Evolutionary conservation across 2,888 invertebrate species (phyloP), one percentile per base, ranked within the genome.

Genomic region (Pomacea canaliculata): DNA sequence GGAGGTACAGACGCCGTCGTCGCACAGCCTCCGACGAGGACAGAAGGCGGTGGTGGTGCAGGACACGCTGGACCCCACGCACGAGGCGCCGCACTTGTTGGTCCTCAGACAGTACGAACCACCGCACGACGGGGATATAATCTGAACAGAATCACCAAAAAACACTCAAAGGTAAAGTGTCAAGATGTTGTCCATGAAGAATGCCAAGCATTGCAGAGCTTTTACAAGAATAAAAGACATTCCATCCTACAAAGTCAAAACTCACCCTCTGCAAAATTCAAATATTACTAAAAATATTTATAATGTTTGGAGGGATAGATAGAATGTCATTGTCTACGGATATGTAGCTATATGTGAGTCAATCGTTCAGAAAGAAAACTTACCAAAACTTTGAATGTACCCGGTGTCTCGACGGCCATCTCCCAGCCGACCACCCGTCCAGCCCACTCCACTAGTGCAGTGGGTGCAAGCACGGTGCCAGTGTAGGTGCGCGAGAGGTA

Each of bases 351-450:
- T 3, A 37, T 37, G 5, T 37, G 4, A 37, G 37, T 37, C 4
- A 37, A 0, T 37, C 37, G 37, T 37, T 37, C 37, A 37, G 37
- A 37, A 37, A 37, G 37, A 5, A 37, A 37, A 80, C 84, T 79
- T 74, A 86, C 87, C 81, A 82, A 73, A 8, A 87, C 60, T 12
- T 71, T 78, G 10, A 87, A 46, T 1, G 73, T 69, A 10, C 84
- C 86, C 10, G 78, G 60, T 7, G 27, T 73, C 0, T 81, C 70
- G 16, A 83, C 85, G 63, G 80, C 79, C 62, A 83, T 81, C 73
- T 88, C 85, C 76, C 85, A 81, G 5, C 84, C 84, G 8, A 83
- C 73, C 8, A 87, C 62, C 13, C 77, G 76, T 2, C 85, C 84
- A 23, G 80, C 65, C 9, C 73, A 75, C 16, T 76, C 77, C 73